Conservation (phyloP, 2,888 invertebrate species). For the Macaria notata region DNA sequence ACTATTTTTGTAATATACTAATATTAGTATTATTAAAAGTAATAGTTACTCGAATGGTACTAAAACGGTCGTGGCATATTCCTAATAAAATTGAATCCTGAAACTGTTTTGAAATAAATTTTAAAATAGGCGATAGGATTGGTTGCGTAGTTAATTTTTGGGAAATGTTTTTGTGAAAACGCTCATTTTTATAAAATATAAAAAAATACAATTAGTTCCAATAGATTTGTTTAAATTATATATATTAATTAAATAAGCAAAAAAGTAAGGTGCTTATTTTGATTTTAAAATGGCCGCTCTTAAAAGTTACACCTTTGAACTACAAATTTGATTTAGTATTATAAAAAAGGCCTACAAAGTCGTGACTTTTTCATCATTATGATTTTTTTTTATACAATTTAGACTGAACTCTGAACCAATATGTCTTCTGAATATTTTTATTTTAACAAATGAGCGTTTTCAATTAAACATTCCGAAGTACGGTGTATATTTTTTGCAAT, state of each 20-base stretch:
- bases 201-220: too few relatives aligned
- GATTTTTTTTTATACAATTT: too few relatives aligned
- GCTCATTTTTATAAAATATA: background rate
- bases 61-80: conserved; percentile 41
- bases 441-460: conserved; percentile 2
- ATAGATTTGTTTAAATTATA: too few relatives aligned
- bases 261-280: too few relatives aligned
- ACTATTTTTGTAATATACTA: conserved; percentile 72
- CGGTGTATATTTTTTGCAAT: conserved; percentile 73
- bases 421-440: too few relatives aligned
- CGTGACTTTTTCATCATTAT: too few relatives aligned
- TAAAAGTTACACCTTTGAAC: too few relatives aligned
- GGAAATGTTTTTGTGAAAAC: conserved; percentile 5
- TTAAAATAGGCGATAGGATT: conserved; percentile 26
- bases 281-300: too few relatives aligned
- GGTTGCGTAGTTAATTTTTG: conserved; percentile 24
- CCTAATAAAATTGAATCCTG: conserved; percentile 22
- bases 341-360: too few relatives aligned
- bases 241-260: too few relatives aligned
- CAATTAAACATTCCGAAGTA: conserved; percentile 38
- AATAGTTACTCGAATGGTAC: conserved; percentile 40
- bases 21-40: conserved; percentile 55
- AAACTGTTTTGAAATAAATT: conserved; percentile 23
- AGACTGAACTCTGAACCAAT: too few relatives aligned
- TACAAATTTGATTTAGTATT: too few relatives aligned